phyloP scores from a whole-genome alignment of 2,888 invertebrate species.

The Pollenia angustigena region DNA sequence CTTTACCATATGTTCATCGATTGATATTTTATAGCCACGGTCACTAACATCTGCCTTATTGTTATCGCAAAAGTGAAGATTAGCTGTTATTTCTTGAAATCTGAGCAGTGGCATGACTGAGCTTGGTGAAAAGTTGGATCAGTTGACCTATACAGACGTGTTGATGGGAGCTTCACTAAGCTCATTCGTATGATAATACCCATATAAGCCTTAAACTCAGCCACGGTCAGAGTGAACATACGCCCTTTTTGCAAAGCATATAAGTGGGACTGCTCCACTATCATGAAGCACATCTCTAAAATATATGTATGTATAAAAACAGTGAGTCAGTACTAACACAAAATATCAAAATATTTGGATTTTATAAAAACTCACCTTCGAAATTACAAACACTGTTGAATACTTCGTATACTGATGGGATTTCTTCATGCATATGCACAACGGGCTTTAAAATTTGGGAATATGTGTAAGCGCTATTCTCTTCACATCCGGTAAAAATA shows the following conservation, averaged over 20 bases:
- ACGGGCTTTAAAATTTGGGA: neutral
- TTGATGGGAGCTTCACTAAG: too few relatives aligned
- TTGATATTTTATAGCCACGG: too few relatives aligned
- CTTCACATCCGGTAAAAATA: too few relatives aligned
- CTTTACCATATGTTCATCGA: too few relatives aligned
- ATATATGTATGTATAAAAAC: neutral
- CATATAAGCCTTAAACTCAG: neutral
- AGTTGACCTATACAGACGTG: neutral
- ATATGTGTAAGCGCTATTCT: neutral
- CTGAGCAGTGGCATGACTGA: neutral
- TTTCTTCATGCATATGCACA: neutral
- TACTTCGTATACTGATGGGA: constrained; percentile 10
- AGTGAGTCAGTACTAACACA: too few relatives aligned
- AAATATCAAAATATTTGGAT: too few relatives aligned
- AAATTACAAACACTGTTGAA: constrained; percentile 9
- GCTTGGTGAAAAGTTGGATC: neutral
- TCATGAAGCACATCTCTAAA: neutral
- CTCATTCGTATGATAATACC: too few relatives aligned
- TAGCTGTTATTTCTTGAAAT: neutral
- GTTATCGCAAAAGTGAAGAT: neutral
- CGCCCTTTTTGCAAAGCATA: constrained; percentile 8
- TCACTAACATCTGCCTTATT: too few relatives aligned
- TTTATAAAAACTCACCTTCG: too few relatives aligned
- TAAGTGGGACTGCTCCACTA: neutral
- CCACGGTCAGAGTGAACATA: constrained; percentile 4